Base-by-base conservation (phyloP, 2,888 invertebrate genomes). In the Myopa tessellatipennis region DNA sequence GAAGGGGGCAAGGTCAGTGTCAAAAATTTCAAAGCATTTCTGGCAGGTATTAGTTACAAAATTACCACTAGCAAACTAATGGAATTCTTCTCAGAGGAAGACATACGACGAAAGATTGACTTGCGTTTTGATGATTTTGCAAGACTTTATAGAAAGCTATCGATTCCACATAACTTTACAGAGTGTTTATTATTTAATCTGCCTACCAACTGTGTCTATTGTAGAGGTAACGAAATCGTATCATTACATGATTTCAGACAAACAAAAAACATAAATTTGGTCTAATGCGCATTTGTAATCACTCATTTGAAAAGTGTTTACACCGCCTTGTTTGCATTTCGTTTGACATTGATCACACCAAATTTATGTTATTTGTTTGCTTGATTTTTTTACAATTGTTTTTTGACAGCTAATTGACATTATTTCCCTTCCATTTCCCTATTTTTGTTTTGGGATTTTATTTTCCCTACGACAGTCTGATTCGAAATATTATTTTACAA, bases 61-160 rank as follows among this genome's bases (percentile, higher is more conserved):
- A 93, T 98, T 88, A 92, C 95, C 6, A 98, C 95, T 4, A 94
- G 92, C 83, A 95, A 94, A 86, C 90, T 98, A 63, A 91, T 96
- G 85, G 95, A 96, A 84, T 90, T 94, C 79, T 96, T 96, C 87
- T 94, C 95, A 90, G 95, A 96, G 84, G 95, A 97, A n/a, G 97
- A 97, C 88, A 92, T 92, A 0, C 91, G 92, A 61, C 93, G 92
- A 81, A 91, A 93, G 80, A 94, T 93, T 10, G 97, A 97, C 90
- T 92, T 98, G 79, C 94, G 95, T 45, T 98, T 96, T 89, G 97
- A 98, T 88, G 96, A 97, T 86, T 98, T 98, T 89, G 92, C 95
- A 5, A 89, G 92, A 38, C 89, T 98, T 10, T 97, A 97, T 86
- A 95, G 96, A 83, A 95, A 94, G 86, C 89, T 98, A 8, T 93